Percentiles rank a stretch among this genome's conserved stretches.
These are phyloP conservation scores for Eulithis prunata DNA, from an alignment of 2,888 invertebrate genomes.

Conservation along the genomic window DNA sequence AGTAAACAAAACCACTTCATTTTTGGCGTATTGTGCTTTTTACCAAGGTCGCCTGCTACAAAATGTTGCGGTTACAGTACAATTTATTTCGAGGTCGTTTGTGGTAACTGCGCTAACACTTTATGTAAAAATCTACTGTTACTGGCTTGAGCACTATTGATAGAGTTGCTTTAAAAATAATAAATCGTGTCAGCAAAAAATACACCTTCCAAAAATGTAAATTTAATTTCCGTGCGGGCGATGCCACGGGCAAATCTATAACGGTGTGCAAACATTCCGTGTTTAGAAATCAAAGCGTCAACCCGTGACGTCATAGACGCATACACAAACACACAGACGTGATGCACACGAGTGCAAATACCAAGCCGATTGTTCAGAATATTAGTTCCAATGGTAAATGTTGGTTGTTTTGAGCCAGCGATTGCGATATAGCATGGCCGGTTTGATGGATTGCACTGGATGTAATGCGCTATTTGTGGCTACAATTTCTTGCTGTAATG, in stretches of 20 bases:
- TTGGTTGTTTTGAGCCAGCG: slow-evolving; percentile 52
- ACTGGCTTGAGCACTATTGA: neutral
- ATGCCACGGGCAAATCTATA: slow-evolving; percentile 43
- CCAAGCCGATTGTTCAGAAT: slow-evolving; percentile 64
- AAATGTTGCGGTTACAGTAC: neutral
- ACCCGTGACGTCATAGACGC: slow-evolving; percentile 53
- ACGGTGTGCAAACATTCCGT: slow-evolving; percentile 45
- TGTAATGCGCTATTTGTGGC: slow-evolving; percentile 53
- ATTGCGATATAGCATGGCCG: slow-evolving; percentile 66
- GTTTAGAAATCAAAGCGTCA: slow-evolving; percentile 54
- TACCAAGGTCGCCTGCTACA: too few relatives aligned
- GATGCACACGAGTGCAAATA: slow-evolving; percentile 57
- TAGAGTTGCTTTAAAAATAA: neutral
- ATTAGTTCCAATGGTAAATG: slow-evolving; percentile 71
- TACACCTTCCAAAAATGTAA: slow-evolving; percentile 18
- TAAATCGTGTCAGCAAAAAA: neutral
- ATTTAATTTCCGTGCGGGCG: slow-evolving; percentile 40
- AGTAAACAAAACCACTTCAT: neutral
- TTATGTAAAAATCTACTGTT: neutral
- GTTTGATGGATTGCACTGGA: slow-evolving; percentile 67
- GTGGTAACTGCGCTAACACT: neutral
- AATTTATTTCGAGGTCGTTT: neutral
- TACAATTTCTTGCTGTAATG: slow-evolving; percentile 38
- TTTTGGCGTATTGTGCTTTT: too few relatives aligned
- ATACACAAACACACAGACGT: slow-evolving; percentile 53